These are phyloP conservation scores for Amblyraja radiata DNA, from an alignment of 2,797 vertebrate genomes.

Conservation along the genomic window DNA sequence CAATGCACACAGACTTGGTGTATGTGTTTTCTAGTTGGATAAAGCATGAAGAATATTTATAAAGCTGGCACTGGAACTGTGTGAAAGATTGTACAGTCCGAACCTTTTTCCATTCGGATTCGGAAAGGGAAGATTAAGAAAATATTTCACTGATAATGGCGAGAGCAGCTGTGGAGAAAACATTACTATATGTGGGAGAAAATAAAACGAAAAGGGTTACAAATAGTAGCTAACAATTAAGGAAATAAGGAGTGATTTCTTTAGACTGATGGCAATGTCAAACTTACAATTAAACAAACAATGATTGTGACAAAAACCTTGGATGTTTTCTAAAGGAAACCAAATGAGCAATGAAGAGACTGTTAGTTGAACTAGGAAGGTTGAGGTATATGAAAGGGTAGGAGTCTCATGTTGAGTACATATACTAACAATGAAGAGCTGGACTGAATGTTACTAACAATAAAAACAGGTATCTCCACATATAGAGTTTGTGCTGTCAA, in stretches of 20 bases:
- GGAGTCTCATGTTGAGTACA: background rate
- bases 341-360: background rate
- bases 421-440: background rate
- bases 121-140: background rate
- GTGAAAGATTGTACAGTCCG: background rate
- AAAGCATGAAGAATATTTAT: no score
- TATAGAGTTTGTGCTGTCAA: no score
- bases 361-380: background rate
- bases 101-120: background rate
- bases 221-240: background rate
- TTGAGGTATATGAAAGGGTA: background rate
- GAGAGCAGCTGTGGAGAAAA: background rate
- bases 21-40: no score
- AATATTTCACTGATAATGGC: background rate
- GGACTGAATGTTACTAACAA: background rate
- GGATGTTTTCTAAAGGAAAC: background rate
- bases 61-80: background rate
- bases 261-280: background rate
- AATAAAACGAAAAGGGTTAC: background rate
- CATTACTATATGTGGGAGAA: background rate
- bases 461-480: no score
- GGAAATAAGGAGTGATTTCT: background rate
- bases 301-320: background rate
- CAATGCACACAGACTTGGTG: no score
- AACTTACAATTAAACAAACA: no score